Evolutionary conservation across 2,888 invertebrate species (phyloP).

Genomic region (Neoscelio sp.): DNA sequence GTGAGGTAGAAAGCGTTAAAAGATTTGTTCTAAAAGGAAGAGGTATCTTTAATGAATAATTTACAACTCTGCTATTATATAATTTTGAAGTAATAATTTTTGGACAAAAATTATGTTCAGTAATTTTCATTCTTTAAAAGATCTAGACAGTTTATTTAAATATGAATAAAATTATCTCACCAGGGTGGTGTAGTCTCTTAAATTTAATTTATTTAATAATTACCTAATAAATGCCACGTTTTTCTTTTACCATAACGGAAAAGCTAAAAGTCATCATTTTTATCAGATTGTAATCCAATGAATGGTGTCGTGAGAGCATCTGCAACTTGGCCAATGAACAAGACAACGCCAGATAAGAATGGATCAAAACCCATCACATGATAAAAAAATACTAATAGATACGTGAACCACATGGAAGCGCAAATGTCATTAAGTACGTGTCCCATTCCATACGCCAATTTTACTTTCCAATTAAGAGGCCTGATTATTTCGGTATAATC

Average conservation of each 20-base stretch:
- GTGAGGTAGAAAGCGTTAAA: too few relatives aligned
- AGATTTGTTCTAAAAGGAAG: too few relatives aligned
- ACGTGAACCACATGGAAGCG: conserved; percentile 97
- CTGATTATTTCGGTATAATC: conserved; percentile 84
- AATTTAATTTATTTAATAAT: conserved; percentile 69
- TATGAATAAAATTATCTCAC: too few relatives aligned
- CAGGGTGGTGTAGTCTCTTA: too few relatives aligned
- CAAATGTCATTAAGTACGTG: conserved; percentile 96
- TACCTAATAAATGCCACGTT: conserved; percentile 95
- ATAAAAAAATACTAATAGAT: conserved; percentile 92
- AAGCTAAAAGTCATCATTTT: conserved; percentile 87
- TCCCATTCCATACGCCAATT: conserved; percentile 89
- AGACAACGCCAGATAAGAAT: conserved; percentile 85
- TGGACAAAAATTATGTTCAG: too few relatives aligned
- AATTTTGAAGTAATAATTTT: too few relatives aligned
- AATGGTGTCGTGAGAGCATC: conserved; percentile 95
- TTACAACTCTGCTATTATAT: too few relatives aligned
- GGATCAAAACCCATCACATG: conserved; percentile 84
- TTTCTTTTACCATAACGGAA: conserved; percentile 92
- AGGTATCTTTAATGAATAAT: too few relatives aligned
- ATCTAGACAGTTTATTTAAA: too few relatives aligned
- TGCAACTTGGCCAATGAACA: conserved; percentile 93
- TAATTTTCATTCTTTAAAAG: too few relatives aligned
- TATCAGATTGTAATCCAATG: conserved; percentile 93
- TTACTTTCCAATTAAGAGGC: conserved; percentile 81